A percentile compares a stretch with the other conserved stretches of the same genome.
These are phyloP conservation scores for Drosophila virilis DNA, from an alignment of 1,140 invertebrate genomes.

Conservation along the genomic window DNA sequence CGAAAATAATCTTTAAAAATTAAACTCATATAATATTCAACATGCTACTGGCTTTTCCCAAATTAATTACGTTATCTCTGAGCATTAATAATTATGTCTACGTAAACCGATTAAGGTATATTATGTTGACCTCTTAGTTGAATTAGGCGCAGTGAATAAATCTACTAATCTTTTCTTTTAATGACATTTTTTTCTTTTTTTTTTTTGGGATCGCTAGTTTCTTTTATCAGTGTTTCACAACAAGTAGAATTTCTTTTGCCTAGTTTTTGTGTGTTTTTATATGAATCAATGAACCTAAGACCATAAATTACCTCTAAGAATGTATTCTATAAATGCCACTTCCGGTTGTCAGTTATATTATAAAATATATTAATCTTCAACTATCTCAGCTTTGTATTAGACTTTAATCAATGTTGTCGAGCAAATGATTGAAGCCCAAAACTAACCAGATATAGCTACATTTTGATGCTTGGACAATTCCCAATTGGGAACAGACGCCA, in stretches of 20 bases:
- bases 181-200: constrained; percentile 9
- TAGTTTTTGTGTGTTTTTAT: neutral
- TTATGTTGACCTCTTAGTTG: constrained; percentile 11
- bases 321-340: neutral
- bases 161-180: constrained; percentile 11
- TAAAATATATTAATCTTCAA: neutral
- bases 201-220: neutral
- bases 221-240: constrained; percentile 2
- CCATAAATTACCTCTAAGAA: neutral
- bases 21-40: neutral
- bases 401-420: too few relatives aligned
- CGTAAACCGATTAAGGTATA: constrained; percentile 40
- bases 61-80: constrained; percentile 26
- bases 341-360: neutral
- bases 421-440: too few relatives aligned
- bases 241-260: too few relatives aligned
- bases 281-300: neutral
- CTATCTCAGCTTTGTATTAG: too few relatives aligned
- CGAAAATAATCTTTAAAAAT: constrained; percentile 10
- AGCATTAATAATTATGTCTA: constrained; percentile 5
- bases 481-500: too few relatives aligned
- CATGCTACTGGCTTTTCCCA: constrained; percentile 23
- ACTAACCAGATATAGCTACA: too few relatives aligned
- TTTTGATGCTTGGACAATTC: too few relatives aligned
- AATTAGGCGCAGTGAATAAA: constrained; percentile 9